A percentile compares a stretch with the other conserved stretches of the same genome.
Evolutionary conservation across 2,113 vertebrate genomes (phyloP).

Genomic region (Eulemur macaco): DNA sequence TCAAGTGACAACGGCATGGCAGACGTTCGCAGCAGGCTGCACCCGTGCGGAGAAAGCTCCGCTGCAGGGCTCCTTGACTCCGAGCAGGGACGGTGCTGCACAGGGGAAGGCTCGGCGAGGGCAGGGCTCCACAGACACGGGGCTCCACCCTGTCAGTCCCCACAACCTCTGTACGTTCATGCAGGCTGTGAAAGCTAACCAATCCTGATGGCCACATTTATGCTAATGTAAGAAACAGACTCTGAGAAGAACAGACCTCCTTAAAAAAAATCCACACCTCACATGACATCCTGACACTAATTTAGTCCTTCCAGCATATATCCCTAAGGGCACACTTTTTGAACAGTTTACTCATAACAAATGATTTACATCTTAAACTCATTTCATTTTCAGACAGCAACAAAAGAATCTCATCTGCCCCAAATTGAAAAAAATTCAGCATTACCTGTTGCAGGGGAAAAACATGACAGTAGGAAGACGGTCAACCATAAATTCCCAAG

Average conservation of each 20-base stretch:
- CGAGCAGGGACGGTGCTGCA: background rate
- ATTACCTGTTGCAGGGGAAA: slow-evolving; percentile 94
- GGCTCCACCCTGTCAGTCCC: background rate
- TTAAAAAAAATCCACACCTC: background rate
- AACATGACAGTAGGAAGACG: slow-evolving; percentile 94
- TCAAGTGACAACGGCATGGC: background rate
- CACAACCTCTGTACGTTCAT: background rate
- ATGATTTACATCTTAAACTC: background rate
- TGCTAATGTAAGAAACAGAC: background rate
- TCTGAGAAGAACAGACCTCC: background rate
- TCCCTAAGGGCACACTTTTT: background rate
- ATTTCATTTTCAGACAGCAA: slow-evolving; percentile 1
- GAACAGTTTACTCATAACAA: background rate
- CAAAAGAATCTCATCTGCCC: slow-evolving; percentile 9
- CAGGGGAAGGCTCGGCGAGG: background rate
- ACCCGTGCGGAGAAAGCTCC: background rate
- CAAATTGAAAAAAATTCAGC: background rate
- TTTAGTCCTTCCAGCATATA: background rate
- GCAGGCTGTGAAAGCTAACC: background rate
- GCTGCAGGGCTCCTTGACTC: background rate
- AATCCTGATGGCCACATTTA: background rate
- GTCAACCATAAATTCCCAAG: slow-evolving; percentile 99
- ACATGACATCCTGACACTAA: background rate
- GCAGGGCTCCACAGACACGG: background rate
- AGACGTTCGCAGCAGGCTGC: background rate